Base-by-base conservation (phyloP, 2,113 vertebrate species). In the Heptranchias perlo region DNA sequence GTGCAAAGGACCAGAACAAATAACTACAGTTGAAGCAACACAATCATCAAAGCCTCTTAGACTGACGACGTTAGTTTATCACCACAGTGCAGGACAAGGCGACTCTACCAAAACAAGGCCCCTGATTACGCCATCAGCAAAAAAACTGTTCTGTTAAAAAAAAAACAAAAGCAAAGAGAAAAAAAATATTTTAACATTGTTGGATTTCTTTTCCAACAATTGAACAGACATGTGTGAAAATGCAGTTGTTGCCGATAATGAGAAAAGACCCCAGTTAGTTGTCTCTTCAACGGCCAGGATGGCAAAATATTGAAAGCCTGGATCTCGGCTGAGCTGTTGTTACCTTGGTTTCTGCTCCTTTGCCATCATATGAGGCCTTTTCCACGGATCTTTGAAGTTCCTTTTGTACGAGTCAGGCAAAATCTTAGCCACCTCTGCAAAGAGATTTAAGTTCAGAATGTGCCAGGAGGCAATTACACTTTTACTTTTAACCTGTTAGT, bases 381-480 rank as follows among this genome's bases (percentile, higher is more conserved):
- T 97, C 98, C 98, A 98, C 21, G 98, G 97, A 96, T 98, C 98
- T 97, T 98, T 98, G 96, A 98, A 98, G 97, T 97, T 98, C 97
- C 97, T 97, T 97, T 98, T 98, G 97, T 98, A 98, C 96, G 97
- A 98, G 96, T 96, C 97, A 2, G 98, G 98, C 95, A 99, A 84
- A 95, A 98, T 98, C 97, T 98, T 98, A 96, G 98, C 98, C 96
- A 98, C 98, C 96, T 98, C 98, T 98, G 97, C 61, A 96, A 96
- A 96, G 96, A 96, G 58, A 96, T 73, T 25, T 61, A 82, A 44
- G 49, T 65, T 65, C 39, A 62, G 25, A 62, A n/a, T 92, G 89
- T 18, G 16, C 35, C n/a, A 49, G 64, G 1, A 64, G 23, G 7
- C 13, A 31, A 2, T 18, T 18, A 18, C 35, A 61, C 13, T 16